Evolutionary conservation across 2,113 vertebrate genomes (phyloP).

Genomic region (Raphicerus campestris): DNA sequence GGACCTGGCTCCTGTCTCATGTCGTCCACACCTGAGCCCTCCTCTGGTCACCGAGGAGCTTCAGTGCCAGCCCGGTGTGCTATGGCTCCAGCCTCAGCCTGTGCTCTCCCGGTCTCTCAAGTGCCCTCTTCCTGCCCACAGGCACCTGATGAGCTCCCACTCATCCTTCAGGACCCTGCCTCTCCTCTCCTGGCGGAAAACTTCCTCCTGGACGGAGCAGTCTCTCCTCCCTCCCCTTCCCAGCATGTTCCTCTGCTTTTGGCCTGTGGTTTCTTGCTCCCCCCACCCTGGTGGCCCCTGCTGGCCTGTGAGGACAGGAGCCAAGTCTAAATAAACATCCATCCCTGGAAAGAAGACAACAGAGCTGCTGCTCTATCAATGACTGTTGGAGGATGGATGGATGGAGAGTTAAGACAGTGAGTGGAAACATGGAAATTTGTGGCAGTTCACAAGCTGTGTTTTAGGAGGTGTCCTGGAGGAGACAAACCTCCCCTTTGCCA

Average conservation of each 20-base stretch:
- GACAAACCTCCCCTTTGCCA: background rate
- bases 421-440: background rate
- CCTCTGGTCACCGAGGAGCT: background rate
- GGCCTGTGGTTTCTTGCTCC: background rate
- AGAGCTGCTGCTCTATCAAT: background rate
- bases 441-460: background rate
- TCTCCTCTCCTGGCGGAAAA: background rate
- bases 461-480: background rate
- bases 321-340: background rate
- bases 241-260: background rate
- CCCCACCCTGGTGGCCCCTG: no score
- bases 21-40: background rate
- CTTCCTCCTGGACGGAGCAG: background rate
- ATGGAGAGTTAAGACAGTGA: background rate
- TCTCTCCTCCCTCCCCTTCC: background rate
- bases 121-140: background rate
- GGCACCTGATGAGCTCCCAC: background rate
- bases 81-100: background rate
- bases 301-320: background rate
- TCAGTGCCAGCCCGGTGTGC: background rate
- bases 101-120: rapidly evolving
- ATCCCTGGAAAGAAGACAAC: background rate
- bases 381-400: background rate
- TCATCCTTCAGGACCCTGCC: background rate
- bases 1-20: background rate